Conservation (phyloP, 2,113 vertebrate genomes). For the Oryctolagus cuniculus region mOryCun1.1 NC_091432.1:145703501-145704000, state of each 20-base stretch:
- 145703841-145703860: slow-evolving; percentile 6
- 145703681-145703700: slow-evolving; percentile 9
- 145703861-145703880: neutral
- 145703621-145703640: neutral
- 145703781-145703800: neutral
- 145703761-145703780: neutral
- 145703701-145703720: neutral
- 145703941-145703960: neutral
- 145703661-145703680: slow-evolving; percentile 6
- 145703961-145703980: slow-evolving; percentile 81
- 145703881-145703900: neutral
- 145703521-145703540: neutral
- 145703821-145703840: neutral
- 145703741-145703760: neutral
- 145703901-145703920: slow-evolving; percentile 81
- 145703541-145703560: neutral
- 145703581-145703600: neutral
- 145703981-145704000: neutral
- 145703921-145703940: neutral
- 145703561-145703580: neutral
- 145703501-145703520: neutral
- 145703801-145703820: slow-evolving; percentile 17
- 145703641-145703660: neutral
- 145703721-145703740: neutral
- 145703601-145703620: neutral